Conservation (phyloP, 2,113 vertebrate species). For the Phoenicopterus ruber region DNA sequence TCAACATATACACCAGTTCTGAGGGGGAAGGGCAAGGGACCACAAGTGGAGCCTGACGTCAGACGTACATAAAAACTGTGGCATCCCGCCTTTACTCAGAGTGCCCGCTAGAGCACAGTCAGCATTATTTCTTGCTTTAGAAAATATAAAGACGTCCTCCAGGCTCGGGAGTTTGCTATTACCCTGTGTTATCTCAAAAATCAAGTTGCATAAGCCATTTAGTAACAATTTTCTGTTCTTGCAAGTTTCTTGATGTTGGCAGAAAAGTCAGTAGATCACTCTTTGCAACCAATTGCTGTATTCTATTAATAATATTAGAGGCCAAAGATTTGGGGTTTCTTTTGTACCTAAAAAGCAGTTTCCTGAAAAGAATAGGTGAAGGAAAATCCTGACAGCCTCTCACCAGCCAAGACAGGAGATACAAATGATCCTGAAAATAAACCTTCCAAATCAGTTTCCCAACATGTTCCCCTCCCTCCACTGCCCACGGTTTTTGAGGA, state of each 20-base stretch:
- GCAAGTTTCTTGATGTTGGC: rapidly evolving
- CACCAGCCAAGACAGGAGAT: not conserved
- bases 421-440: not conserved
- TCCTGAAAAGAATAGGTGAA: not conserved
- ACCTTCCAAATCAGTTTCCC: not conserved
- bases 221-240: not conserved
- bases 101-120: not conserved
- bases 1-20: not conserved
- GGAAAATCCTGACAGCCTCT: not conserved
- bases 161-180: not conserved
- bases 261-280: not conserved
- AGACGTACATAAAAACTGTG: not conserved
- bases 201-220: not conserved
- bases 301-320: not conserved
- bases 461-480: not conserved
- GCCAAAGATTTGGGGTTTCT: not conserved
- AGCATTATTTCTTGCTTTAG: not conserved
- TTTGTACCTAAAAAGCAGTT: not conserved
- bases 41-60: not conserved
- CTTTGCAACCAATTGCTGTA: not conserved
- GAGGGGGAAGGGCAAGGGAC: not conserved
- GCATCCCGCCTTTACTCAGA: not conserved
- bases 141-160: not conserved
- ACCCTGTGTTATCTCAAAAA: rapidly evolving
- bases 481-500: not conserved